Base-by-base conservation (phyloP, 30 jellyfish, hydroid and myxozoan genomes). In the Hydractinia symbiolongicarpus region DNA sequence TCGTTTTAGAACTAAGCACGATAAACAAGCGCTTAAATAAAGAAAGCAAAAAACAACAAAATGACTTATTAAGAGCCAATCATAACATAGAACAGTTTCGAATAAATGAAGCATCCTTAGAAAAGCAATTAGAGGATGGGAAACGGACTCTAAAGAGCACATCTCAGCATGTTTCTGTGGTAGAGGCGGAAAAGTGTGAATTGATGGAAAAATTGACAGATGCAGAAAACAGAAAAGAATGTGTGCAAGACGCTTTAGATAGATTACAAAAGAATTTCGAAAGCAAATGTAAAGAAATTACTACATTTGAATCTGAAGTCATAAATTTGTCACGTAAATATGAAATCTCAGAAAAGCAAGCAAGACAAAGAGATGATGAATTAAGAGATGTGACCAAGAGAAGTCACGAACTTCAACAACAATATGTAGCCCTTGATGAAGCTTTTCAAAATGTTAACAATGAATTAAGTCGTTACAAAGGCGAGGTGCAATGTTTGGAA, bases 401-500 rank as follows among this genome's bases (percentile, higher is more conserved):
- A 71, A 44, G 74, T 0, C 19, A 64, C 74, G 74, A 64, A 64
- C 74, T 64, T 64, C 74, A 64, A 4, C 1, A 64, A 7, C 52
- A 64, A 13, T n/a, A 64, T 51, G 19, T 4, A 44, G 74, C 19
- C 9, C 40, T 64, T n/a, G 52, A 64, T 51, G 74, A 64, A 64
- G 52, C 52, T 7, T n/a, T 13, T 51, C 19, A 64, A 7, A 6
- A n/a, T 6, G 40, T 20, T 20, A 71, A 71, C 54, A 30, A 71
- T 8, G 80, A 71, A 7, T 71, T 71, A 53, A 71, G 51, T 71
- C 80, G 80, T 5, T 71, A 71, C 80, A 71, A 71, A 71, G 80
- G 80, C 15, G 80, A 71, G n/a, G 15, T 60, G 60, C 80, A 71
- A 50, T 71, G 80, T 71, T 15, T 71, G 56, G 80, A 71, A 50